A percentile compares a stretch with the other conserved stretches of the same genome.
These are phyloP conservation scores for Aplysia californica DNA, from an alignment of 1,140 invertebrate species.

Conservation along the genomic window DNA sequence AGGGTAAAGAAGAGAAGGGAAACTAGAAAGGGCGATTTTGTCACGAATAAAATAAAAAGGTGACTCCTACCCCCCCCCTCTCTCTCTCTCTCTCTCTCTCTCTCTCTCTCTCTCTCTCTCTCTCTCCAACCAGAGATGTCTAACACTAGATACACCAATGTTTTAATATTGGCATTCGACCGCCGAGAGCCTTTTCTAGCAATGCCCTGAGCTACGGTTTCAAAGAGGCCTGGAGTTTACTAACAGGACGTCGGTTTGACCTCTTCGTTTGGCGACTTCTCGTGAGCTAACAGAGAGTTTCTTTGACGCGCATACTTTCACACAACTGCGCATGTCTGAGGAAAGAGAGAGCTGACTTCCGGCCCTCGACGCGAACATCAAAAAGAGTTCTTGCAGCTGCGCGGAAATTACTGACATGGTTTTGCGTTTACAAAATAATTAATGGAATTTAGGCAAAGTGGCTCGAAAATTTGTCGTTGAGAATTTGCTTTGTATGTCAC, in stretches of 20 bases:
- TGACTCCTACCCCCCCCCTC: neutral
- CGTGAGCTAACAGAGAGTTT: constrained; percentile 5
- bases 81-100: neutral
- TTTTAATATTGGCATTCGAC: no score
- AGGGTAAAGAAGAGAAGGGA: no score
- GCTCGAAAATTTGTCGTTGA: neutral
- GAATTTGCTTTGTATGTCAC: no score
- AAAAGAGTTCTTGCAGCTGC: constrained; percentile 6
- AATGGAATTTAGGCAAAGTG: neutral
- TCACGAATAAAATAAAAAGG: no score
- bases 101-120: neutral
- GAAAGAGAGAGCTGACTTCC: constrained; percentile 10
- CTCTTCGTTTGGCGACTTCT: neutral
- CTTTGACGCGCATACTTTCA: constrained; percentile 31
- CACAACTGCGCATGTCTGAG: constrained; percentile 28
- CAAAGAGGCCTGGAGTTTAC: constrained; percentile 17
- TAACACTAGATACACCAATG: no score
- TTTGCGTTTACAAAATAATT: constrained; percentile 1
- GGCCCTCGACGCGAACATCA: neutral
- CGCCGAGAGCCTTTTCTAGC: no score
- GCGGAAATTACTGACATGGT: neutral
- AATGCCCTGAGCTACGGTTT: constrained; percentile 10
- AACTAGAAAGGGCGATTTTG: no score
- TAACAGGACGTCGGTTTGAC: constrained; percentile 8
- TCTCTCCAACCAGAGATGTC: no score